phyloP scores from a whole-genome alignment of 2,113 vertebrate species.

The Eublepharis macularius region DNA sequence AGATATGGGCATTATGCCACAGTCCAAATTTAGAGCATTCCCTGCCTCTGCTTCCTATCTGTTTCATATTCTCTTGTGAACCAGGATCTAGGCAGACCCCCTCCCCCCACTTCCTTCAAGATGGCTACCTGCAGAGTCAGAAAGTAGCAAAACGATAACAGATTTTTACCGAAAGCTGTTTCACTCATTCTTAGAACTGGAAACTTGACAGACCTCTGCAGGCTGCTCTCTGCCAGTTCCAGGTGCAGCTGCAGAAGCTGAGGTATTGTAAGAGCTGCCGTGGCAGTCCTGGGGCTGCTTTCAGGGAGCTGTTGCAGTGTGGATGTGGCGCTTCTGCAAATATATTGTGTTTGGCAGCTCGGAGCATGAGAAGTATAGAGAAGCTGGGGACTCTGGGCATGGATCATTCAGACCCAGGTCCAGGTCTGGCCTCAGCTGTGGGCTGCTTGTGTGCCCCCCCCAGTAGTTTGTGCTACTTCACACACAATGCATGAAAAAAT shows the following conservation, averaged over 20 bases:
- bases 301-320: too few species aligned
- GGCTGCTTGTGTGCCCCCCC: too few species aligned
- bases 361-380: too few species aligned
- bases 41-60: not conserved
- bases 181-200: not conserved
- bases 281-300: not conserved
- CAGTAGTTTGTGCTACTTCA: too few species aligned
- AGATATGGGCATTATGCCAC: not conserved
- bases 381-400: not conserved
- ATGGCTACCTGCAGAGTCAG: not conserved
- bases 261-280: too few species aligned
- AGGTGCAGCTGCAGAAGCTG: not conserved
- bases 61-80: too few species aligned
- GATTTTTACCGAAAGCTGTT: constrained; percentile 1
- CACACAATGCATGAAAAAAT: too few species aligned
- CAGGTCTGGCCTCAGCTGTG: not conserved
- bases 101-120: not conserved
- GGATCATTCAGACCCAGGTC: not conserved
- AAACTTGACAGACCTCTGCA: not conserved
- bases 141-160: not conserved
- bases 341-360: too few species aligned
- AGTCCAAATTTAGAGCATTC: not conserved
- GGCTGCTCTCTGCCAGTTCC: not conserved
- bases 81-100: not conserved
- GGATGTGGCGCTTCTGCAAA: too few species aligned